Evolutionary conservation across 2,797 vertebrate genomes (phyloP).

Genomic region (Tapirus indicus): DNA sequence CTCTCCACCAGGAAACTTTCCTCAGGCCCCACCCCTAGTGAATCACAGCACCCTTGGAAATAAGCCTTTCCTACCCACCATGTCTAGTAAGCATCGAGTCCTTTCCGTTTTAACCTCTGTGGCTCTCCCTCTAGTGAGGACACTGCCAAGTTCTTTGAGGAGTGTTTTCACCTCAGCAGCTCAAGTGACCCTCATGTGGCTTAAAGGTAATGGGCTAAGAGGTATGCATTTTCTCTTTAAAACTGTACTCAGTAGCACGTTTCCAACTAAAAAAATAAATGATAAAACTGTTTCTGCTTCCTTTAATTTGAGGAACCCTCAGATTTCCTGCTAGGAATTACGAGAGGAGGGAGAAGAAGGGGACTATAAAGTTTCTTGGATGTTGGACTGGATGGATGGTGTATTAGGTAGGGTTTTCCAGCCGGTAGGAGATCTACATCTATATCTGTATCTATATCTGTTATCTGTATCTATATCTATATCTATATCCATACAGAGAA

Average conservation of each 20-base stretch:
- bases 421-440: background rate
- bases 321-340: background rate
- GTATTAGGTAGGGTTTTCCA: background rate
- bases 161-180: background rate
- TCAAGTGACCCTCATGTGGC: background rate
- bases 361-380: background rate
- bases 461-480: too few species aligned
- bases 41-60: background rate
- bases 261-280: background rate
- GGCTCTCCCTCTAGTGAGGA: background rate
- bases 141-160: background rate
- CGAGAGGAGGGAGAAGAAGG: background rate
- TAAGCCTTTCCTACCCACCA: background rate
- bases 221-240: background rate
- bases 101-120: background rate
- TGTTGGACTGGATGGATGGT: background rate
- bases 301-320: background rate
- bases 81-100: too few species aligned
- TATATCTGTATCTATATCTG: background rate
- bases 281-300: background rate
- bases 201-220: background rate
- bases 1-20: background rate
- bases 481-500: background rate
- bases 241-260: background rate
- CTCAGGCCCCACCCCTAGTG: background rate